Evolutionary conservation across 2,113 vertebrate genomes (phyloP).

Genomic region (Tympanuchus pallidicinctus): DNA sequence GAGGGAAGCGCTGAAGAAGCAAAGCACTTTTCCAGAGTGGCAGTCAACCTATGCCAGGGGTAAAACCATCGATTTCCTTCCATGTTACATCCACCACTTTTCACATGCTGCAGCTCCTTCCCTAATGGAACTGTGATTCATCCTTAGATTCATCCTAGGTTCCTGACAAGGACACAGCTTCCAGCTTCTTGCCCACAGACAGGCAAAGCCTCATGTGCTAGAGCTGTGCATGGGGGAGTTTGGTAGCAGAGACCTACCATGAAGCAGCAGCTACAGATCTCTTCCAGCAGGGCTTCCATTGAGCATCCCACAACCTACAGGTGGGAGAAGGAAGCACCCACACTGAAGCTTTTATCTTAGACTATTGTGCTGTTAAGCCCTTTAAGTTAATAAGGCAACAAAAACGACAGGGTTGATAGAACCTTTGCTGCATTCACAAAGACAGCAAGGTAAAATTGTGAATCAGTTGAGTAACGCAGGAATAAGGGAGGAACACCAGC

Average conservation of each 20-base stretch:
- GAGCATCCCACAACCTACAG: background rate
- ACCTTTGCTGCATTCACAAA: background rate
- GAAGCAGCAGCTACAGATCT: background rate
- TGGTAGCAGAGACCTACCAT: background rate
- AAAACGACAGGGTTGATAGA: background rate
- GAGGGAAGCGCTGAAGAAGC: background rate
- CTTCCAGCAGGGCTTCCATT: background rate
- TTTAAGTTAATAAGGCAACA: background rate
- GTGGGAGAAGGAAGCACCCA: accelerated
- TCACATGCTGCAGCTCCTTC: background rate
- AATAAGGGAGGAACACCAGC: background rate
- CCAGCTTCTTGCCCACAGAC: background rate
- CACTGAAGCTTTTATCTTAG: background rate
- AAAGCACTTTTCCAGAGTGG: background rate
- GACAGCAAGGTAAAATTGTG: background rate
- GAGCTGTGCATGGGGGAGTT: background rate
- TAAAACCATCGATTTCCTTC: background rate
- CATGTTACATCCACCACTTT: background rate
- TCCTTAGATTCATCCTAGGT: background rate
- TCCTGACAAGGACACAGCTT: background rate
- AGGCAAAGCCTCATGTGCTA: background rate
- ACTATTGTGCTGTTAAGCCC: no score
- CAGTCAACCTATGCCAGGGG: background rate
- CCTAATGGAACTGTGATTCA: background rate
- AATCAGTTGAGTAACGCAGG: background rate